A percentile compares a stretch with the other conserved stretches of the same genome.
phyloP scores from a whole-genome alignment of 1,140 invertebrate genomes.

The Procambarus virginalis region DNA sequence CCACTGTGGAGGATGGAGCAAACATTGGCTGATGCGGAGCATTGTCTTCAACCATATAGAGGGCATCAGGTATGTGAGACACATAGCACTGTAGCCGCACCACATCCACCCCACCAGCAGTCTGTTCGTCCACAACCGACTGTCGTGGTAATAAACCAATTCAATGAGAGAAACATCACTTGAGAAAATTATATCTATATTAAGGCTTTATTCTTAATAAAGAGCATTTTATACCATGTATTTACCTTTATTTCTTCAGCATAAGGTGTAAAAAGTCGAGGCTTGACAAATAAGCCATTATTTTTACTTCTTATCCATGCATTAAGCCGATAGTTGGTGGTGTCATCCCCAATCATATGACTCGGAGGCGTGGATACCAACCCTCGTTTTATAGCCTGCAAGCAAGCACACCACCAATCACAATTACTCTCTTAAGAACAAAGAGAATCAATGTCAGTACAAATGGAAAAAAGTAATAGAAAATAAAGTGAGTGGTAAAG shows the following conservation, averaged over 20 bases:
- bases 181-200: too few relatives aligned
- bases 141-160: slow-evolving; percentile 71
- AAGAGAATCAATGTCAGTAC: too few relatives aligned
- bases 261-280: slow-evolving; percentile 93
- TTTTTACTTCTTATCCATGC: slow-evolving; percentile 88
- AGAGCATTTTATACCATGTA: not conserved
- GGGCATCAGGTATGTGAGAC: slow-evolving; percentile 88
- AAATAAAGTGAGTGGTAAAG: too few relatives aligned
- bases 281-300: slow-evolving; percentile 87
- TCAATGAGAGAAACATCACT: not conserved
- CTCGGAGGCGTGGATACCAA: slow-evolving; percentile 89
- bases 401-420: not conserved
- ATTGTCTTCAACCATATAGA: slow-evolving; percentile 92
- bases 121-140: slow-evolving; percentile 87
- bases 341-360: slow-evolving; percentile 85
- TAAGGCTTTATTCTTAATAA: too few relatives aligned
- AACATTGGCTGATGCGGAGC: slow-evolving; percentile 72
- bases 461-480: too few relatives aligned
- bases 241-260: slow-evolving; percentile 92
- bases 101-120: slow-evolving; percentile 85
- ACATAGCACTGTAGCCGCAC: slow-evolving; percentile 80
- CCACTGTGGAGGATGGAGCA: slow-evolving; percentile 74
- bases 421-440: not conserved
- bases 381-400: slow-evolving; percentile 83
- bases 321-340: slow-evolving; percentile 81